Conservation (phyloP, 1,140 invertebrate genomes). For the Drosophila mauritiana region DNA sequence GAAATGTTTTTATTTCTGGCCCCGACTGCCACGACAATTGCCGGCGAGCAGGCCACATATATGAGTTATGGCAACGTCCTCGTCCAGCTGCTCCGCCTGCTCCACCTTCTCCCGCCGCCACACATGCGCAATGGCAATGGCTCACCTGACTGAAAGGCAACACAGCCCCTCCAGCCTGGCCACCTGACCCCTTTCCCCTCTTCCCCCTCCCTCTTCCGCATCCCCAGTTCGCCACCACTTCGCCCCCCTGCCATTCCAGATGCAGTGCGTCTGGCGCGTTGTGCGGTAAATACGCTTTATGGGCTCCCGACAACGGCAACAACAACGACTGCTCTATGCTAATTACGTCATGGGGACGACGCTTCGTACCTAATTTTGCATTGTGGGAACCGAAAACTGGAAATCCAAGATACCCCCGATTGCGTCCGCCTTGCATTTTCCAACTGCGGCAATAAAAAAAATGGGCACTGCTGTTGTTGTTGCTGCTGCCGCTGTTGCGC, state of each 20-base stretch:
- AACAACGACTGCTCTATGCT: conserved; percentile 80
- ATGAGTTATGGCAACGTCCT: conserved; percentile 64
- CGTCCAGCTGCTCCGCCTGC: conserved; percentile 38
- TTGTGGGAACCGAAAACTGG: conserved; percentile 84
- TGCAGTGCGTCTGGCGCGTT: conserved; percentile 66
- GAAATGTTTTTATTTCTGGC: conserved; percentile 79
- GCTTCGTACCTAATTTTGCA: conserved; percentile 84
- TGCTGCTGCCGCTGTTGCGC: neutral
- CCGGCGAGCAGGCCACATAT: conserved; percentile 47
- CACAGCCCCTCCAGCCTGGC: conserved; percentile 5
- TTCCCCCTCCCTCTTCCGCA: too few relatives aligned
- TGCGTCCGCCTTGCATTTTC: conserved; percentile 9
- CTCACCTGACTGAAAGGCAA: conserved; percentile 56
- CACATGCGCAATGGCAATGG: conserved; percentile 76
- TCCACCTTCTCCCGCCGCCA: conserved; percentile 52
- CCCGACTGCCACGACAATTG: conserved; percentile 65
- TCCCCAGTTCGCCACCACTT: neutral
- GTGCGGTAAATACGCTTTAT: conserved; percentile 83
- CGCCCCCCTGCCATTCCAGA: conserved; percentile 3
- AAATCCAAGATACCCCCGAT: conserved; percentile 75
- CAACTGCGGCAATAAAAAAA: conserved; percentile 59
- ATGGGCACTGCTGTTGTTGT: conserved; percentile 45
- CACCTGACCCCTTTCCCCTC: conserved; percentile 12
- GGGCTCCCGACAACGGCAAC: conserved; percentile 67
- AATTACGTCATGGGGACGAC: conserved; percentile 84